phyloP scores from a whole-genome alignment of 2,888 invertebrate genomes.

The Graphium colonna region DNA sequence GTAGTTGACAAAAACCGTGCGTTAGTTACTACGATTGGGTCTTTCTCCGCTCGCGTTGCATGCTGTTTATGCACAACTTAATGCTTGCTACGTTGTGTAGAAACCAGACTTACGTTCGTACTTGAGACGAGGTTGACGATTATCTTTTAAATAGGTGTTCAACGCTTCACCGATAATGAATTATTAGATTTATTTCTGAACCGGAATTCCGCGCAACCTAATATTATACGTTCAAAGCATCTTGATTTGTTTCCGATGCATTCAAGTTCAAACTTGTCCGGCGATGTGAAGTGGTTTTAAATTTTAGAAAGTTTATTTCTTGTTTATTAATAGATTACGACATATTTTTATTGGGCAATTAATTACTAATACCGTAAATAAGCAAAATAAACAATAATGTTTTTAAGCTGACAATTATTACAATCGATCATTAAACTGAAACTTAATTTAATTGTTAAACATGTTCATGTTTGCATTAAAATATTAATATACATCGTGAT shows the following conservation, averaged over 20 bases:
- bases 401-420: no score
- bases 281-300: not conserved
- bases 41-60: not conserved
- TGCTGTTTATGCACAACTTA: not conserved
- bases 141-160: constrained; percentile 57
- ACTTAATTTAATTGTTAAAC: no score
- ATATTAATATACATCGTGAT: no score
- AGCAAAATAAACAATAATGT: no score
- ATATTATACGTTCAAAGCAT: not conserved
- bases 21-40: not conserved
- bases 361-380: no score
- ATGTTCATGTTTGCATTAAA: no score
- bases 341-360: no score
- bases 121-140: constrained; percentile 40
- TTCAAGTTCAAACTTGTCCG: not conserved
- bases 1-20: not conserved
- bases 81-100: constrained; percentile 9
- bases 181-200: constrained; percentile 35
- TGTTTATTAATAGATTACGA: no score
- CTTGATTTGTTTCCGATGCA: not conserved
- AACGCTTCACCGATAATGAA: constrained; percentile 54
- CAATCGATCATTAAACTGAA: no score
- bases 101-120: constrained; percentile 20
- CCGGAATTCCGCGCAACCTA: not conserved
- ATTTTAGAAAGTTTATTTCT: no score